Base-by-base conservation (phyloP, 2,113 vertebrate species). In the Tringa solitaria region DNA sequence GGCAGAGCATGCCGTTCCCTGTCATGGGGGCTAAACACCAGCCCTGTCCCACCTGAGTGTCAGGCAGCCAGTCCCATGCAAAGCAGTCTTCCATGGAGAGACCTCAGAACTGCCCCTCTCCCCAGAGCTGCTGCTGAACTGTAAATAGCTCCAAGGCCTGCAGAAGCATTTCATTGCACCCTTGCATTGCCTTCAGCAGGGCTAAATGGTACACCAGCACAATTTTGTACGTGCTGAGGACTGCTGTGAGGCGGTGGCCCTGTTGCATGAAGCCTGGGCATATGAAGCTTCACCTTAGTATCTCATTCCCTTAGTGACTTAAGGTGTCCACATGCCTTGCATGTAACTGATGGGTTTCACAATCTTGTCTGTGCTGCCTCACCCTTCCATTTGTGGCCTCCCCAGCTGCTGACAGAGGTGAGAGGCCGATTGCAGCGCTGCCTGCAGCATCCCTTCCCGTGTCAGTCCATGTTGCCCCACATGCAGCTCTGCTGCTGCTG, bases 61-160 rank as follows among this genome's bases (percentile, higher is more conserved):
- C 45, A 64, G 56, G 70, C 57, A 87, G 67, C 33, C 74, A 73
- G 35, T 26, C 10, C 35, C 27, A 7, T 0, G 2, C 39, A 85
- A 68, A 85, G 33, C 27, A 56, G 28, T 16, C 20, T 69, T 70
- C 73, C 69, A 32, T 0, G 1, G 14, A 73, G 28, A 35, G 26
- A 59, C 28, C 0, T 1, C 37, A 56, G 78, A 72, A 41, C 37
- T 70, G 41, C 32, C 0, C 0, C 77, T 84, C 30, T 87, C 41
- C 30, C 59, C 27, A 48, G 64, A 67, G 74, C 60, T 79, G n/a
- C 48, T 73, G 48, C 24, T 41, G 28, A 37, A 24, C 41, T 68
- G 23, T 21, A 60, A 20, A 28, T 30, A 53, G 8, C 74, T 83
- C 67, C 43, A 76, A 37, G 30, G 20, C 48, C 24, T 76, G 78